Percentiles rank a stretch among this genome's conserved stretches.
phyloP scores from a whole-genome alignment of 2,797 vertebrate genomes.

The Hipposideros larvatus region DNA sequence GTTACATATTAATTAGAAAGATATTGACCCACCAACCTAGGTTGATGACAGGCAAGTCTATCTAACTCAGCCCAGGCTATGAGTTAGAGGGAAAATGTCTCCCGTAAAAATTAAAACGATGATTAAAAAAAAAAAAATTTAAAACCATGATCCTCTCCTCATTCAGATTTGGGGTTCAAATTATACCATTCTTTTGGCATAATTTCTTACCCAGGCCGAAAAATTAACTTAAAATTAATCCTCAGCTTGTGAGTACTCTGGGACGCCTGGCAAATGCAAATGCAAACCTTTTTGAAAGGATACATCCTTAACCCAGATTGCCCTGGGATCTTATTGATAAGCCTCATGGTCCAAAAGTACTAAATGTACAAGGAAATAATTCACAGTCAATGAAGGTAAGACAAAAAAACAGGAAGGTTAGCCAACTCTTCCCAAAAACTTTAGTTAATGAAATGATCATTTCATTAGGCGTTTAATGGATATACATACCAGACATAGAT shows the following conservation, averaged over 20 bases:
- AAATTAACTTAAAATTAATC: constrained; percentile 44
- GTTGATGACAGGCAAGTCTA: neutral
- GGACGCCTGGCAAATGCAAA: neutral
- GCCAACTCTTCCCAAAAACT: neutral
- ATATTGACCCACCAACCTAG: neutral
- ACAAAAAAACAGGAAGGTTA: neutral
- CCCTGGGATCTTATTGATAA: neutral
- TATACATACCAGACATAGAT: neutral
- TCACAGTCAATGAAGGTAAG: neutral
- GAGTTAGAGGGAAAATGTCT: neutral
- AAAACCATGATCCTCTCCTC: neutral
- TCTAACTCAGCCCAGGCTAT: neutral
- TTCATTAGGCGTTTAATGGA: neutral
- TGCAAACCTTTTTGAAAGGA: neutral
- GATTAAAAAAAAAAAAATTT: neutral
- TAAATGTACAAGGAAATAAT: neutral
- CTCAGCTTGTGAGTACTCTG: neutral
- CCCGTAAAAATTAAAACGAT: neutral
- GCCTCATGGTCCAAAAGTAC: neutral
- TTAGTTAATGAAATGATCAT: constrained; percentile 35
- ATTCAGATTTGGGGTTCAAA: constrained; percentile 20
- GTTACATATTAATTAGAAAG: neutral
- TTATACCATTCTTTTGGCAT: neutral
- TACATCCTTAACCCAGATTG: constrained; percentile 6
- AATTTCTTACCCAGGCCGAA: constrained; percentile 36